Evolutionary conservation across 2,888 invertebrate genomes (phyloP).

Genomic region (Tyria jacobaeae): DNA sequence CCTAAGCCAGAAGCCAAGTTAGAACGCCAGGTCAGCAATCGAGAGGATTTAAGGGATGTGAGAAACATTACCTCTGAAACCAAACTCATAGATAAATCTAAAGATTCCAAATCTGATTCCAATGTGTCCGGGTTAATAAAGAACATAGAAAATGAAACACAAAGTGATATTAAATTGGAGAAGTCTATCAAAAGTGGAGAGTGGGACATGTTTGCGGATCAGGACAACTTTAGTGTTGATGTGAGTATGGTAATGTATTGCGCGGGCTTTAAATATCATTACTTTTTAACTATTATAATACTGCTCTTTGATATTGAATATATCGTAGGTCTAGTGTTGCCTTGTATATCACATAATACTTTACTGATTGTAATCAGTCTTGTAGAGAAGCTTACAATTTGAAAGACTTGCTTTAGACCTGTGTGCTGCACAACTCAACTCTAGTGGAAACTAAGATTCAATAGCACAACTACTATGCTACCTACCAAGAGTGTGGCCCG

Average conservation of each 20-base stretch:
- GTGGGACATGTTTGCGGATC: conserved; percentile 98
- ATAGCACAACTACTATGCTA: no score
- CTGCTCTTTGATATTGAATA: no score
- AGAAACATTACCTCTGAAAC: neutral
- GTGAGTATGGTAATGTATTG: conserved; percentile 59
- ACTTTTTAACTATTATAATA: no score
- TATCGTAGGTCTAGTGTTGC: no score
- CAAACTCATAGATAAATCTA: conserved; percentile 18
- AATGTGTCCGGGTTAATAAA: conserved; percentile 22
- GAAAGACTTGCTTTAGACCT: no score
- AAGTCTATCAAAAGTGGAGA: conserved; percentile 80
- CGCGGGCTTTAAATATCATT: neutral
- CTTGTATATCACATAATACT: no score
- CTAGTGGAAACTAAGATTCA: no score
- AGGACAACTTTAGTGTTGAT: conserved; percentile 90
- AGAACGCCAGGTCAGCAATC: conserved; percentile 16
- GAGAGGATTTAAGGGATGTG: neutral
- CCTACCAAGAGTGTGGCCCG: no score
- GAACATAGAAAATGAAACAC: conserved; percentile 41
- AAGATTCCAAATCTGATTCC: conserved; percentile 25
- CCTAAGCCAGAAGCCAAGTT: conserved; percentile 13
- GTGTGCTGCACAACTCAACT: no score
- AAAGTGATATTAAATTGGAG: conserved; percentile 58
- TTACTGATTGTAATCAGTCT: no score
- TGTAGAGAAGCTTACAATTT: no score